Percentiles rank a stretch among this genome's conserved stretches.
Conservation (phyloP, 2,888 invertebrate species). For the Acanthoscelides obtectus region DNA sequence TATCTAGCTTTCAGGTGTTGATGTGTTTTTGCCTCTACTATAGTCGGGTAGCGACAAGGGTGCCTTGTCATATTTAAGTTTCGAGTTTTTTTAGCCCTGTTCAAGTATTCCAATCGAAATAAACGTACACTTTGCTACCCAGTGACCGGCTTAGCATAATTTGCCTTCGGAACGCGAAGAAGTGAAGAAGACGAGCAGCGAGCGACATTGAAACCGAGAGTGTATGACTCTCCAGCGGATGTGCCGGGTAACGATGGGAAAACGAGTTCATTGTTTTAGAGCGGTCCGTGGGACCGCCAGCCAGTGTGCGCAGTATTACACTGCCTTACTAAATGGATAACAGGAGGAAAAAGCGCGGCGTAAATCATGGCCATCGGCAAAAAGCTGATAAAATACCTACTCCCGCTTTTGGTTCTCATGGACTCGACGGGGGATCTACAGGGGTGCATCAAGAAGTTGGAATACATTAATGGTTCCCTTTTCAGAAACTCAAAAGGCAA, state of each 20-base stretch:
- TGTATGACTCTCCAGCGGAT: slow-evolving; percentile 41
- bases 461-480: too few species aligned
- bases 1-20: too few species aligned
- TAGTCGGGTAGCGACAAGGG: too few species aligned
- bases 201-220: slow-evolving; percentile 48
- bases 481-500: too few species aligned
- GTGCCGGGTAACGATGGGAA: slow-evolving; percentile 51
- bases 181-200: too few species aligned
- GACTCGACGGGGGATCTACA: background rate
- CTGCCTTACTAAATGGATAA: slow-evolving; percentile 48
- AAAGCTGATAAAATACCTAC: slow-evolving; percentile 15
- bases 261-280: slow-evolving; percentile 41
- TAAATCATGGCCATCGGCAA: slow-evolving; percentile 41
- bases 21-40: too few species aligned
- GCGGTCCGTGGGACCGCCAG: slow-evolving; percentile 43
- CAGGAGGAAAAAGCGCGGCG: slow-evolving; percentile 32
- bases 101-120: too few species aligned
- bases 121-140: background rate
- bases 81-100: too few species aligned
- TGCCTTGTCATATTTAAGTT: too few species aligned
- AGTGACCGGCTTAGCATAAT: background rate
- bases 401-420: background rate
- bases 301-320: slow-evolving; percentile 35
- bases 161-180: background rate
- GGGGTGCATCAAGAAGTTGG: background rate